Base-by-base conservation (phyloP, 2,797 vertebrate species). In the Pachyuromys duprasi region DNA sequence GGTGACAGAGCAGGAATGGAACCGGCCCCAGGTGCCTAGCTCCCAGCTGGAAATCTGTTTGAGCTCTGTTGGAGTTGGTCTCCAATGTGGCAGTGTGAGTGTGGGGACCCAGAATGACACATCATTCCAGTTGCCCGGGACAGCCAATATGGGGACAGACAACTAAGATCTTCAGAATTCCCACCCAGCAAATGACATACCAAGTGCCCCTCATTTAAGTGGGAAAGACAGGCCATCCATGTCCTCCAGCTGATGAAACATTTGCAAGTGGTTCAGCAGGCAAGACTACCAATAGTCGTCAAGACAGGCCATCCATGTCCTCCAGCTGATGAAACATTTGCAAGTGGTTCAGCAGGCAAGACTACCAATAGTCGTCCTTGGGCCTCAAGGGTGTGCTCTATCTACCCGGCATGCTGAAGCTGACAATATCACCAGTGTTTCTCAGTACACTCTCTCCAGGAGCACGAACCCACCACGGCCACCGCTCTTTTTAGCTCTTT, bases 191-290 rank as follows among this genome's bases (percentile, higher is more conserved):
- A 79, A 53, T 63, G 70, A 60, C 67, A 83, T 36, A 86, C n/a
- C 78, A 94, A 33, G 33, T 60, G 65, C 5, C 49, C 4, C 5
- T 70, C 62, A 57, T 55, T 70, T 42, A 60, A 86, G 70, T 15
- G 42, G 86, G 83, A 76, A 49, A 17, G 15, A 88, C 0, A 88
- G 49, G 36, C 36, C 67, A 78, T 36, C 39, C 60, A 53, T 18
- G 33, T 80, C 69, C 57, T 92, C 63, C n/a, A 82, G 79, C 12
- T 79, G 13, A 39, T 65, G 36, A 89, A 45, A 86, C 55, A 86
- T 80, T 84, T 93, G 24, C 62, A 95, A 94, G 78, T 70, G 72
- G 78, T 63, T 78, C 78, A 78, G n/a, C 39, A 75, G 33, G 11
- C 33, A 94, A 55, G 63, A 79, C 2, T 3, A 75, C 65, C 70